Conservation (phyloP, 2,888 invertebrate genomes). For the Acanthoscelides obtectus region DNA sequence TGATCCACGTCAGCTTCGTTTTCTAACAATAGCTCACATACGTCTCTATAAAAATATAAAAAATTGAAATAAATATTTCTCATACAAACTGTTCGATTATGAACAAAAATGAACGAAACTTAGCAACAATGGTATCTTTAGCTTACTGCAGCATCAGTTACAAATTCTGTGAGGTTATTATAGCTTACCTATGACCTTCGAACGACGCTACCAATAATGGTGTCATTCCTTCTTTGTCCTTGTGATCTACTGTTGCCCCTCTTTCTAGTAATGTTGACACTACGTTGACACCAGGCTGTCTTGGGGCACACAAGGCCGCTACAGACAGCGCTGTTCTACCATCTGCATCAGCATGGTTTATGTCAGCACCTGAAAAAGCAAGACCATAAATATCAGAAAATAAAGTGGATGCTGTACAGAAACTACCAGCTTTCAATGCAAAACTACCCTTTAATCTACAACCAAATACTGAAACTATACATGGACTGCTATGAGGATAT, state of each 20-base stretch:
- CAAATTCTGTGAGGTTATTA: too few species aligned
- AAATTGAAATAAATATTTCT: neutral
- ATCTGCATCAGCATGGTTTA: slow-evolving; percentile 83
- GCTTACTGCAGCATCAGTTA: too few species aligned
- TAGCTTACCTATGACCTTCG: slow-evolving; percentile 75
- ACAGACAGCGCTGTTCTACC: slow-evolving; percentile 85
- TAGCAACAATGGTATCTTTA: too few species aligned
- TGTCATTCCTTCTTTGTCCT: slow-evolving; percentile 83
- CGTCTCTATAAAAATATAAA: slow-evolving; percentile 61
- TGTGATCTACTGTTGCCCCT: slow-evolving; percentile 76
- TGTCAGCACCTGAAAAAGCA: slow-evolving; percentile 53
- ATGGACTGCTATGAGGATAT: too few species aligned
- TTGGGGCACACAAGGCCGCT: slow-evolving; percentile 78
- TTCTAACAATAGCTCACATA: slow-evolving; percentile 85
- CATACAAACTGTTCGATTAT: too few species aligned
- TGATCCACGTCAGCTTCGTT: slow-evolving; percentile 91
- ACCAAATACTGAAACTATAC: too few species aligned
- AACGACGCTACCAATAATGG: slow-evolving; percentile 86
- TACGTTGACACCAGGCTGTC: slow-evolving; percentile 68
- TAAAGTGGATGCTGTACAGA: too few species aligned
- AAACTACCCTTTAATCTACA: too few species aligned
- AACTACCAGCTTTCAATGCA: too few species aligned
- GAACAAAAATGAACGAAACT: too few species aligned
- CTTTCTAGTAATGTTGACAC: slow-evolving; percentile 72
- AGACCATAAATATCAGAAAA: neutral